Evolutionary conservation across 2,113 vertebrate genomes (phyloP).

Genomic region (Pongo abelii): DNA sequence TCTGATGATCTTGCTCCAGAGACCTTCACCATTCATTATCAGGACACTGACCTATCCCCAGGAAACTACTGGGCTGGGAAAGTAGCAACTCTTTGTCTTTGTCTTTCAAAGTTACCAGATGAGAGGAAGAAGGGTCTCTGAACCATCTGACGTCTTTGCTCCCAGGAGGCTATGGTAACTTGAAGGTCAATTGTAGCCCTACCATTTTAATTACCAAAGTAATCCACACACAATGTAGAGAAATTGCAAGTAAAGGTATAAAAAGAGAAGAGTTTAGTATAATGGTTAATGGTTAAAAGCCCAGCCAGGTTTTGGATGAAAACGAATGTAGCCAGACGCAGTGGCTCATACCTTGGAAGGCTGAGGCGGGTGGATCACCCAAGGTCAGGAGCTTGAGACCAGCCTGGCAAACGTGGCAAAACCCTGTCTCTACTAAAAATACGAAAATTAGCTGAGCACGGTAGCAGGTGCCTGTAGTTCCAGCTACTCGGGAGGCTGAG

Average conservation of each 20-base stretch:
- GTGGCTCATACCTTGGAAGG: too few relatives aligned
- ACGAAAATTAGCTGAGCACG: too few relatives aligned
- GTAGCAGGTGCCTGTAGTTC: too few relatives aligned
- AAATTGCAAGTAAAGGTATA: neutral
- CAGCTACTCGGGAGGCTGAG: too few relatives aligned
- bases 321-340: too few relatives aligned
- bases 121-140: neutral
- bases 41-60: neutral
- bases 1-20: neutral
- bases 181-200: neutral
- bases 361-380: too few relatives aligned
- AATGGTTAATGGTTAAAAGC: neutral
- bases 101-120: neutral
- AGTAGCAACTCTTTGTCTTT: neutral
- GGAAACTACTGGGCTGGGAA: neutral
- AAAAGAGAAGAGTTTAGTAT: neutral
- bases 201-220: slow-evolving; percentile 20
- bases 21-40: neutral
- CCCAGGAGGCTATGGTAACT: neutral
- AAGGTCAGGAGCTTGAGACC: too few relatives aligned
- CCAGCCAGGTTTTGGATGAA: too few relatives aligned
- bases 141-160: neutral
- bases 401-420: too few relatives aligned
- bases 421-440: too few relatives aligned
- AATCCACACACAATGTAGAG: neutral